Evolutionary conservation across 2,888 invertebrate species (phyloP), one percentile per base, ranked within the genome.

Genomic region (Tetranychus piercei): DNA sequence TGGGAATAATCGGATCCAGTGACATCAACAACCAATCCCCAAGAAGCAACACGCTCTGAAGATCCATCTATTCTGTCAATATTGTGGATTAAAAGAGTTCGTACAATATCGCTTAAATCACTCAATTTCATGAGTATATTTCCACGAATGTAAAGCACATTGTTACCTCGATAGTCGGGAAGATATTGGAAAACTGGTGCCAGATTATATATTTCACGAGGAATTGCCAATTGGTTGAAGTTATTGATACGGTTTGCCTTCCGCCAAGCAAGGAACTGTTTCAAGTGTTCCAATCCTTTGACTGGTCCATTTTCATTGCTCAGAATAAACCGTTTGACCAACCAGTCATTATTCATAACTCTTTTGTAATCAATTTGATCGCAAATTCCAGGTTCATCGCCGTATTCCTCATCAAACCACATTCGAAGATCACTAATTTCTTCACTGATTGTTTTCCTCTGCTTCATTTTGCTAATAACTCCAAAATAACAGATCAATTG

Each of bases 241-340:
- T 69, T 6, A n/a, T 69, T 22, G 34, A 69, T 7, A 23, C 69
- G 22, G 4, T 23, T 23, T 22, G 1, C 22, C 11, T 69, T 69
- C 34, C n/a, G 9, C 69, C 69, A 69, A 5, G 22, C 9, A 23
- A 69, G 34, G n/a, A 6, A 23, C 6, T 69, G 22, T 23, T 69
- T 69, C 11, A 69, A 23, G n/a, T 2, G 2, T 11, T 69, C 22
- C 22, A 23, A 11, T 0, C 22, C 69, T 22, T 22, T 23, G n/a
- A 23, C 34, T 23, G 69, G 22, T 23, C 69, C 69, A 23, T 69
- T 22, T n/a, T 69, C 22, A 11, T 23, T 23, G 11, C 9, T 11
- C 69, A 69, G 11, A 23, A 69, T 69, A 4, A 69, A 69, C n/a
- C 69, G 69, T 23, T 69, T 69, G n/a, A 69, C 69, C 11, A 11